phyloP scores from a whole-genome alignment of 2,113 vertebrate species.

The Phrynosoma platyrhinos region DNA sequence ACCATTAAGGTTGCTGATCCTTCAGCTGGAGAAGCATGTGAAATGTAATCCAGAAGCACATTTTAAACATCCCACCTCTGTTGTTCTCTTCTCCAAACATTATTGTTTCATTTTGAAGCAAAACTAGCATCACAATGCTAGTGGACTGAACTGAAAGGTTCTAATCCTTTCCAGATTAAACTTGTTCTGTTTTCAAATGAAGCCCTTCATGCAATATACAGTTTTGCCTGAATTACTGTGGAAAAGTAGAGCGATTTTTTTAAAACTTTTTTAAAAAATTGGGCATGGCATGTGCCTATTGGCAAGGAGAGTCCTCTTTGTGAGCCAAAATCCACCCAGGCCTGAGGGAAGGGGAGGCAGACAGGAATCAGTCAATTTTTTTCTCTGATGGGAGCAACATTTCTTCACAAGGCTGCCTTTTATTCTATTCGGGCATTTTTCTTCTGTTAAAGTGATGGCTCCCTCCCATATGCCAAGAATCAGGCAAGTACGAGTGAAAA shows the following conservation, averaged over 20 bases:
- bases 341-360: background rate
- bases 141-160: background rate
- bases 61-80: background rate
- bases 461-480: background rate
- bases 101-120: background rate
- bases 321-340: background rate
- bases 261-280: no score
- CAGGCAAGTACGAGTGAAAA: background rate
- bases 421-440: background rate
- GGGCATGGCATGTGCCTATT: background rate
- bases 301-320: background rate
- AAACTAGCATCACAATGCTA: background rate
- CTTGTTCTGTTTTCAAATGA: background rate
- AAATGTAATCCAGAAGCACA: background rate
- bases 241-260: background rate
- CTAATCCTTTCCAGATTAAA: background rate
- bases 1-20: no score
- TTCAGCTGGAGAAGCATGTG: background rate
- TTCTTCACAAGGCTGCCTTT: slow-evolving; percentile 5
- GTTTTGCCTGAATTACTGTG: background rate
- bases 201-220: background rate
- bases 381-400: background rate
- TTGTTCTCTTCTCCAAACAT: background rate
- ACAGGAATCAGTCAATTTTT: background rate
- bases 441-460: background rate